These are phyloP conservation scores for Ptychodera flava DNA, from an alignment of 35 echinoderm and acorn worm species.

Conservation along the genomic window DNA sequence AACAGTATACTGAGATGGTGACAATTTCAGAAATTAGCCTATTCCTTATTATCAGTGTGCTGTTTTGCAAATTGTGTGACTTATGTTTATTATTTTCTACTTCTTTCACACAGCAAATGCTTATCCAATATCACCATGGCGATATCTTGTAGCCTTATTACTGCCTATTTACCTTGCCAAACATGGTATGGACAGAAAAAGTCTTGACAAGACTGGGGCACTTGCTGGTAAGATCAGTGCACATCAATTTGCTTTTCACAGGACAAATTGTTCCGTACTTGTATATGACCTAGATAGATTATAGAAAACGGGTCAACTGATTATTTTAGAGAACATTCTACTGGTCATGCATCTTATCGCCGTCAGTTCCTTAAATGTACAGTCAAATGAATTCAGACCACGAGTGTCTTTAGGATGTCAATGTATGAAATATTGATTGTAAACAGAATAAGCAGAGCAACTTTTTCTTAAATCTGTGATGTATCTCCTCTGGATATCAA, in stretches of 20 bases:
- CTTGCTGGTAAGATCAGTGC: constrained; percentile 38
- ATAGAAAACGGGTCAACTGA: not conserved
- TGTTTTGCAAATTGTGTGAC: too few species aligned
- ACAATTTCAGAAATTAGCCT: too few species aligned
- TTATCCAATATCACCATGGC: constrained; percentile 73
- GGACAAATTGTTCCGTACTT: too few species aligned
- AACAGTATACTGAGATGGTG: too few species aligned
- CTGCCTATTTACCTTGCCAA: constrained; percentile 60
- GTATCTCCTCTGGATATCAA: too few species aligned
- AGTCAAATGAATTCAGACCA: not conserved
- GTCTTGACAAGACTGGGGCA: constrained; percentile 48
- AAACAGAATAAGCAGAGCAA: too few species aligned
- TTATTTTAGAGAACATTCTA: not conserved
- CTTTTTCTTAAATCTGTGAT: too few species aligned
- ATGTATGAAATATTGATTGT: too few species aligned
- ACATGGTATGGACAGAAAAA: constrained; percentile 48
- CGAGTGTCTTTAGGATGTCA: not conserved
- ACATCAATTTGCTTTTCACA: not conserved
- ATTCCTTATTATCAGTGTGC: too few species aligned
- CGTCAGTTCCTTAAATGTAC: too few species aligned
- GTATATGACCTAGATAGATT: not conserved
- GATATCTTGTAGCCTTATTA: constrained; percentile 67
- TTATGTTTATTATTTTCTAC: too few species aligned
- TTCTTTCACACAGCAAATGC: constrained; percentile 42
- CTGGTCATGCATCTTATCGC: too few species aligned